Conservation (phyloP, 2,797 vertebrate genomes). For the Pseudochirops corinnae region DNA sequence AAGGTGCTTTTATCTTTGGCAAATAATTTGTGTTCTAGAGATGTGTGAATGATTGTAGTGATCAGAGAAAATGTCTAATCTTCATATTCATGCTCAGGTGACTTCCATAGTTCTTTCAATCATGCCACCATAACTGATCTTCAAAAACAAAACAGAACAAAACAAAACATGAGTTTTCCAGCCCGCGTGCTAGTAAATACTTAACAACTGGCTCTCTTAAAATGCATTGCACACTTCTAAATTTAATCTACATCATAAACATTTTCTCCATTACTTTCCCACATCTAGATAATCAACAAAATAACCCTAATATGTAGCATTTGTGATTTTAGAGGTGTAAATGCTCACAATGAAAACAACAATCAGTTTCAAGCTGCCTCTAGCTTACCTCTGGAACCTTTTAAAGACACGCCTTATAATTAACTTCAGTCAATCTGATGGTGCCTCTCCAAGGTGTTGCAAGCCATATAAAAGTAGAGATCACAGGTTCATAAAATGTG, state of each 20-base stretch:
- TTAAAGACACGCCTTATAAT: neutral
- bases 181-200: neutral
- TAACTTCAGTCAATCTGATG: neutral
- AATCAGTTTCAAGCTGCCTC: neutral
- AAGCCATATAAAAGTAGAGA: neutral
- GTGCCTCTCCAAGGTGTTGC: neutral
- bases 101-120: neutral
- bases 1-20: neutral
- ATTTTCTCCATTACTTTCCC: neutral
- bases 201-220: neutral
- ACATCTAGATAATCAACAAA: neutral
- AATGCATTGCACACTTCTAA: neutral
- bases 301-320: neutral
- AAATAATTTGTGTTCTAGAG: neutral
- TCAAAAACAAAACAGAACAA: neutral
- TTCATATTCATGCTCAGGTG: neutral
- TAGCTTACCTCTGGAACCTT: neutral
- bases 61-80: neutral
- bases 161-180: neutral
- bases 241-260: neutral
- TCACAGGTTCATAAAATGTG: neutral
- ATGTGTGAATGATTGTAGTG: neutral
- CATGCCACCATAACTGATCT: neutral
- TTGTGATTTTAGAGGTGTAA: neutral
- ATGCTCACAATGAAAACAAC: neutral